Base-by-base conservation (phyloP, 2,113 vertebrate genomes). In the Alosa alosa region DNA sequence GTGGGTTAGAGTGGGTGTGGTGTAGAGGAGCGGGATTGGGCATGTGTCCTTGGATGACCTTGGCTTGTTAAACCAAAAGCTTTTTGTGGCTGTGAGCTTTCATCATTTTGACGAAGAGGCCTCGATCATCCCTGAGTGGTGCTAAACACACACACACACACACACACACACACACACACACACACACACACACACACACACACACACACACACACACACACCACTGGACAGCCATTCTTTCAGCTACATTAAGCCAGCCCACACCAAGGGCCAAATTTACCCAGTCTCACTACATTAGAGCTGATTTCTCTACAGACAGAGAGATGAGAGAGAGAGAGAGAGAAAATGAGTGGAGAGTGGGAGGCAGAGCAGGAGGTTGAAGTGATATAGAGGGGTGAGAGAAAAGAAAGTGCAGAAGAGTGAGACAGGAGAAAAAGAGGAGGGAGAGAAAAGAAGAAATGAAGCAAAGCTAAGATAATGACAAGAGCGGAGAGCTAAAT, bases 191-290 rank as follows among this genome's bases (percentile, higher is more conserved):
- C 72, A 25, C 64, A 72, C 64, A 31, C 72, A 75, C 22, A 72
- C n/a, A 72, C 64, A 72, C 88, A 91, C 91, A 88, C 72, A 25
- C 64, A 72, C 64, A 72, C 64, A 72, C 25, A 72, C 25, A 72
- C 25, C n/a, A 25, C 8, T 13, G 25, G 10, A 60, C 55, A 60
- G 86, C 88, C 87, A 86, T 93, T 92, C 90, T 89, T 84, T 88
- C 87, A 92, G 93, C 92, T 91, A 91, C 92, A 93, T 92, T 94
- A 93, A 92, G 88, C 86, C 89, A 89, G 91, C 86, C 86, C 64
- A 57, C 82, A 88, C 90, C 85, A 87, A 90, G 83, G 82, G 87
- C 84, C 90, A 91, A 85, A 93, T 94, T 89, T 91, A 91, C 91
- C 92, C 88, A 85, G 88, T 90, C 90, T 88, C 89, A 93, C 86